These are phyloP conservation scores for Eurytoma adleriae DNA, from an alignment of 2,888 invertebrate genomes.

Conservation along the genomic window DNA sequence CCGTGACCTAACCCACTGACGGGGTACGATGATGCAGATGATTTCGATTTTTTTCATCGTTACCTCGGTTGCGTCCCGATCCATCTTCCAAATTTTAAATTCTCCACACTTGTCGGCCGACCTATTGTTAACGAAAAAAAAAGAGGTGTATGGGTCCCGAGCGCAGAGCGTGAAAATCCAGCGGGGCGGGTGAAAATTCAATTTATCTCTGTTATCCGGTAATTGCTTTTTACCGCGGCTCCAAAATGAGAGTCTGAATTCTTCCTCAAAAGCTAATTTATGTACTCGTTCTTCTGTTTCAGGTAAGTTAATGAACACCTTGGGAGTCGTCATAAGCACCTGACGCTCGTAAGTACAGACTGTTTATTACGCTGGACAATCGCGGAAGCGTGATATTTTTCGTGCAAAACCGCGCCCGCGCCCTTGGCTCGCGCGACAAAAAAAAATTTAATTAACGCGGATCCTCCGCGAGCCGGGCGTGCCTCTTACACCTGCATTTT, in stretches of 20 bases:
- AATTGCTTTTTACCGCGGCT: constrained; percentile 2
- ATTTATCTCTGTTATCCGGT: constrained; percentile 1
- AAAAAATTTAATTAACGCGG: constrained; percentile 29
- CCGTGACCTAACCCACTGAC: constrained; percentile 34
- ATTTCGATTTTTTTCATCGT: constrained; percentile 12
- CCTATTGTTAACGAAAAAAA: constrained; percentile 9
- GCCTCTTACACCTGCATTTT: constrained; percentile 45
- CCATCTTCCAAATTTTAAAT: constrained; percentile 22
- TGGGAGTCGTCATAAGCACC: not conserved
- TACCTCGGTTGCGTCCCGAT: not conserved
- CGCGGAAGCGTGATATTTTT: too few species aligned
- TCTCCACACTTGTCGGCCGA: constrained; percentile 3
- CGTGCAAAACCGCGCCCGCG: too few species aligned
- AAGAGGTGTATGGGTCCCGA: too few species aligned
- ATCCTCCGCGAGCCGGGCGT: constrained; percentile 3
- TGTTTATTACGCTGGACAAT: too few species aligned
- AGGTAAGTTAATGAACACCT: not conserved
- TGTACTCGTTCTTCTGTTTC: not conserved
- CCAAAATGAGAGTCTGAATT: not conserved
- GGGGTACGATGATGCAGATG: constrained; percentile 7
- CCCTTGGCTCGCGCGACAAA: not conserved
- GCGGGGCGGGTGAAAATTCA: constrained; percentile 21
- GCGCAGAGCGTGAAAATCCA: not conserved
- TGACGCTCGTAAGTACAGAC: too few species aligned
- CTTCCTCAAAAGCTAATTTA: not conserved